A percentile compares a stretch with the other conserved stretches of the same genome.
These are phyloP conservation scores for Lamellibrachia satsuma DNA, from an alignment of 2,888 invertebrate genomes.

Conservation along the genomic window DNA sequence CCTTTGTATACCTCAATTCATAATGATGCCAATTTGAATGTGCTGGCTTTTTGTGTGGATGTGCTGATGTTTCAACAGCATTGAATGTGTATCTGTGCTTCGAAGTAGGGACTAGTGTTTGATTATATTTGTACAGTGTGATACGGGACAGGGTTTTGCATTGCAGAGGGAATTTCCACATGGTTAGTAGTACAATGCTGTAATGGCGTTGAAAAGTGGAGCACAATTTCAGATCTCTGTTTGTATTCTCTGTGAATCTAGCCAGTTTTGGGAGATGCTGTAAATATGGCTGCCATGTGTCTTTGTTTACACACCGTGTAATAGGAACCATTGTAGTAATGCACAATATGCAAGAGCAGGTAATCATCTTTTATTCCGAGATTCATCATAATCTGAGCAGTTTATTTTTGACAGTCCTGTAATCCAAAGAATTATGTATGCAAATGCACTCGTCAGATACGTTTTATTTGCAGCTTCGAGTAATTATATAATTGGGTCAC, in stretches of 20 bases:
- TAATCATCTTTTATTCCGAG: not conserved
- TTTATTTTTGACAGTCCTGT: not conserved
- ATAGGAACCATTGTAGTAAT: not conserved
- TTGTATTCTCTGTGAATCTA: not conserved
- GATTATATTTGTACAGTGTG: not conserved
- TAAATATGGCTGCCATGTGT: not conserved
- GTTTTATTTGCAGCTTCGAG: not conserved
- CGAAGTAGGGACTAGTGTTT: not conserved
- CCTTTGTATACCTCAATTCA: not conserved
- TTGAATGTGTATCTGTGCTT: not conserved
- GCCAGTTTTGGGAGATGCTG: not conserved
- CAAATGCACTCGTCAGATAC: not conserved
- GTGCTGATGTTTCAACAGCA: not conserved
- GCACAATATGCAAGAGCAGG: not conserved
- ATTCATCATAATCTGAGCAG: not conserved
- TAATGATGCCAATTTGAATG: not conserved
- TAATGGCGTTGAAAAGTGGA: not conserved
- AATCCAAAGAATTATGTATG: conserved; percentile 3
- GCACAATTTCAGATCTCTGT: not conserved
- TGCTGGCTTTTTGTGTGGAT: not conserved
- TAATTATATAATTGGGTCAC: not conserved
- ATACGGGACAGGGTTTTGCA: not conserved
- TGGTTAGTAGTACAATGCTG: not conserved
- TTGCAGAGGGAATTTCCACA: not conserved
- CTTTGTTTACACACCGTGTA: not conserved